phyloP scores from a whole-genome alignment of 2,797 vertebrate genomes.

The Scolopax rusticola region DNA sequence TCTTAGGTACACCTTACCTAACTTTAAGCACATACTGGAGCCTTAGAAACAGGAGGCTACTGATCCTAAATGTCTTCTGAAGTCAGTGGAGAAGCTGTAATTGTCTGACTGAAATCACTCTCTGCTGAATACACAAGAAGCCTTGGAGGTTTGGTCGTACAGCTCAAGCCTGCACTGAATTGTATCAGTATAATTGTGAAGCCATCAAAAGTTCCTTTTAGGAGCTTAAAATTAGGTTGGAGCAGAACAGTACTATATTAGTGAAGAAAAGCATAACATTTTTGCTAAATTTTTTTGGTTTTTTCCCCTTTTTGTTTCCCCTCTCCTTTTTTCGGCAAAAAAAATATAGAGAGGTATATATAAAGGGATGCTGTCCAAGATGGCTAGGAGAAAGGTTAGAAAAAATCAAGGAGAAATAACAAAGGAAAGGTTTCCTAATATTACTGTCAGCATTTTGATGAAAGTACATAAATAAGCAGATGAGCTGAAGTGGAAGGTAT shows the following conservation, averaged over 20 bases:
- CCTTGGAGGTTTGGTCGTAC: rapidly evolving
- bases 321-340: neutral
- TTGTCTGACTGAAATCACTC: neutral
- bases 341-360: neutral
- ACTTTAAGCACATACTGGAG: no score
- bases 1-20: no score
- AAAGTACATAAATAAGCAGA: neutral
- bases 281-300: neutral
- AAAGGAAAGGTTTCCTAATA: neutral
- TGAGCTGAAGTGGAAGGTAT: neutral
- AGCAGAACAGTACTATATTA: neutral
- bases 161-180: neutral
- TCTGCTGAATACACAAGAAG: neutral
- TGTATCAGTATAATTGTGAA: neutral
- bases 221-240: neutral
- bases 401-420: neutral
- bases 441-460: neutral
- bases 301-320: no score
- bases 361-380: neutral
- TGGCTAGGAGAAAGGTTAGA: neutral
- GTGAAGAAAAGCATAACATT: neutral
- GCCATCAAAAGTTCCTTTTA: neutral
- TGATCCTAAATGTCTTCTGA: neutral
- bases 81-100: neutral
- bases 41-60: neutral